A percentile compares a stretch with the other conserved stretches of the same genome.
Conservation (phyloP, 2,113 vertebrate genomes). For the Oryctolagus cuniculus region mOryCun1.1 NC_091443.1:49761001-49761500, state of each 20-base stretch:
- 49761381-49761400: constrained; percentile 63
- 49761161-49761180: constrained; percentile 50
- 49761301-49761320: constrained; percentile 78
- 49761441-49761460: constrained; percentile 39
- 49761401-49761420: not conserved
- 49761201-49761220: constrained; percentile 80
- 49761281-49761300: constrained; percentile 72
- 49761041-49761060: constrained; percentile 66
- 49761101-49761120: constrained; percentile 52
- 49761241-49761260: constrained; percentile 76
- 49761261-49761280: constrained; percentile 80
- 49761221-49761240: constrained; percentile 75
- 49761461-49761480: not conserved
- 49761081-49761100: constrained; percentile 63
- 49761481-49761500: no score
- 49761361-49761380: constrained; percentile 70
- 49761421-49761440: constrained; percentile 8
- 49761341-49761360: constrained; percentile 72
- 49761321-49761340: constrained; percentile 73
- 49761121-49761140: constrained; percentile 37
- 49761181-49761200: constrained; percentile 67
- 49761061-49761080: constrained; percentile 28
- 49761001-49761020: not conserved
- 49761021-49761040: constrained; percentile 52
- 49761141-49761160: not conserved